Percentiles rank a stretch among this genome's conserved stretches.
These are phyloP conservation scores for Montipora sp. DNA, from an alignment of 64 coral and sea anemone species.

Conservation along the genomic window DNA sequence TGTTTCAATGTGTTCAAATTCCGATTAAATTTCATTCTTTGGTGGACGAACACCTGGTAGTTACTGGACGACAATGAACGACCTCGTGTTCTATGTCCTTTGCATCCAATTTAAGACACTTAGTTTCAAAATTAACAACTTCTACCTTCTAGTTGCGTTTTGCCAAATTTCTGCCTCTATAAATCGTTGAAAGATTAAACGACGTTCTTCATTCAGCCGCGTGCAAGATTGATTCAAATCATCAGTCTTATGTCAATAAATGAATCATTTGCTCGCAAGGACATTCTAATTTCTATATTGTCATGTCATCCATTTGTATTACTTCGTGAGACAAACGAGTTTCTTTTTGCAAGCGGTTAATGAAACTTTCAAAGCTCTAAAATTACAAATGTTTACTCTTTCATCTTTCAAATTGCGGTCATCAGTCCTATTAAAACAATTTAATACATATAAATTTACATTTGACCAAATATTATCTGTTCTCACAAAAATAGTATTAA, in stretches of 20 bases:
- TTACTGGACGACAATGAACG: background rate
- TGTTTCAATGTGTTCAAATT: slow-evolving; percentile 15
- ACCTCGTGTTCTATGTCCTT: background rate
- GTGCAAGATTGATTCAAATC: background rate
- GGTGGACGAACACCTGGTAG: background rate
- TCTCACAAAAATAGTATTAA: too few relatives aligned
- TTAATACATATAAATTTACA: too few relatives aligned
- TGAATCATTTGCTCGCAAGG: background rate
- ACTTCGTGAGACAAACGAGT: slow-evolving; percentile 5
- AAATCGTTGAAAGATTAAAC: background rate
- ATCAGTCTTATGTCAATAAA: background rate
- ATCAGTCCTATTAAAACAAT: too few relatives aligned
- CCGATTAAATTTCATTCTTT: background rate
- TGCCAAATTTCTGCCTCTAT: background rate
- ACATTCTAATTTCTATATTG: background rate
- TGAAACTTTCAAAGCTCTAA: slow-evolving; percentile 5
- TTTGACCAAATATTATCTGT: too few relatives aligned
- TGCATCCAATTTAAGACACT: slow-evolving; percentile 41
- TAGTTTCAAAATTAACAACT: slow-evolving; percentile 43
- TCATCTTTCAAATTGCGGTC: too few relatives aligned
- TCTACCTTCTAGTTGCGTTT: background rate
- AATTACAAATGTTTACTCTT: background rate
- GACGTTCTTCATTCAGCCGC: too few relatives aligned
- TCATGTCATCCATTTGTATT: slow-evolving; percentile 3
- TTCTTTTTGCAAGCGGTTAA: background rate